Evolutionary conservation across 1,140 invertebrate genomes (phyloP), one percentile per base, ranked within the genome.

Genomic region (Penaeus vannamei): DNA sequence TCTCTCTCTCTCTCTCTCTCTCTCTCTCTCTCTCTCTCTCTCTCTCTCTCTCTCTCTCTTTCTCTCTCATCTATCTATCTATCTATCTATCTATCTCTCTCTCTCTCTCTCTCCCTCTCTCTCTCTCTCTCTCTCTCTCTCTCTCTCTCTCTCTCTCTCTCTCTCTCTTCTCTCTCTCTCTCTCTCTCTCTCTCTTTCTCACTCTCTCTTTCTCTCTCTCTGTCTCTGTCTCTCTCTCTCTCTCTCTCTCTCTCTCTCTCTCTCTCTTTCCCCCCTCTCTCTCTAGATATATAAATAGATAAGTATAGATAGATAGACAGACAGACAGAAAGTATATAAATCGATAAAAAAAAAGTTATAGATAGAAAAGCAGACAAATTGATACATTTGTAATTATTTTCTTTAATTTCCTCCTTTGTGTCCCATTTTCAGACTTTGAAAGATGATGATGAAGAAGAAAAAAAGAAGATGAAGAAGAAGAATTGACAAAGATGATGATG

Each of bases 1-100:
- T 81, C 79, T 81, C 79, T 26, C n/a, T 77, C 22, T 22, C 69
- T 76, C 23, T 26, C 69, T 76, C 69, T 26, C 69, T 76, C 69
- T 26, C 23, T 26, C 69, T 72, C 20, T n/a, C 20, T 14, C 46
- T 29, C 14, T 23, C 14, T 12, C 46, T 46, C 14, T 20, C 42
- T 7, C 12, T n/a, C 8, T 17, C 29, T 53, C n/a, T 26, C 29
- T 36, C 10, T n/a, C 60, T 36, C 22, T 36, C 59, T 59, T 22
- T 26, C 46, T 36, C 10, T 53, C 46, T 36, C 10, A 3, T 61
- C 80, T 10, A 20, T 61, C 53, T 22, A 53, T 53, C 53, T 5
- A n/a, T 82, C 53, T 53, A 2, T n/a, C 76, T 42, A 1, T 29
- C 23, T 79, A 8, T 7, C 80, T 53, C 80, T n/a, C 53, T 22